Evolutionary conservation across 2,888 invertebrate species (phyloP), one percentile per base, ranked within the genome.

Genomic region (Yponomeuta cagnagella): DNA sequence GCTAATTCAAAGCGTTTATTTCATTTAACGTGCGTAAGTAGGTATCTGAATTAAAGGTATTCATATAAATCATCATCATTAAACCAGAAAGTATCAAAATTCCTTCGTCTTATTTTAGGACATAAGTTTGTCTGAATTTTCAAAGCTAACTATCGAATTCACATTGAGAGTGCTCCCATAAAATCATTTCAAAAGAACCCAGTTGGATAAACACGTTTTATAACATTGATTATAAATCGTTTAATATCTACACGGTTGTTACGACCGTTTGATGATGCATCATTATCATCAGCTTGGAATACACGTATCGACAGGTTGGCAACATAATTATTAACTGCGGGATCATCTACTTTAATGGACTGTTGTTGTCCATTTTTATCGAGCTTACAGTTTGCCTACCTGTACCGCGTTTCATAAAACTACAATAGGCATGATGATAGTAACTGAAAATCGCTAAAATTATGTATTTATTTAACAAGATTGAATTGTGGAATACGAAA

Each of bases 251-350:
- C 52, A 12, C 12, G 12, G 5, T 58, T 58, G 52, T 58, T 58
- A 58, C 52, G 52, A 58, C 52, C 52, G 52, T 58, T 58, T 58
- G 52, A 58, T 58, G 52, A 58, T 58, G 15, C 52, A 58, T 58
- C 52, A 58, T 58, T 58, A 58, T 15, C 15, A 58, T 15, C 52
- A 15, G 52, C 3, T 58, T 15, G 1, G 52, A 15, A 58, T 58
- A 58, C 52, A 58, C 52, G 52, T 58, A 58, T 58, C 52, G 52
- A 58, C 52, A 58, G 52, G 8, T 58, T 15, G 52, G 12, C 52
- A 58, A 58, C 52, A 58, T 58, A 58, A 58, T 58, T 58, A 15
- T 58, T 58, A 12, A 58, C 52, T 58, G 15, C 12, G 15, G 15
- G 52, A 58, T 58, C 52, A 58, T 58, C 52, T 58, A 15, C 52